Evolutionary conservation across 2,797 vertebrate genomes (phyloP).

Genomic region (Percopsis omiscomaycus): DNA sequence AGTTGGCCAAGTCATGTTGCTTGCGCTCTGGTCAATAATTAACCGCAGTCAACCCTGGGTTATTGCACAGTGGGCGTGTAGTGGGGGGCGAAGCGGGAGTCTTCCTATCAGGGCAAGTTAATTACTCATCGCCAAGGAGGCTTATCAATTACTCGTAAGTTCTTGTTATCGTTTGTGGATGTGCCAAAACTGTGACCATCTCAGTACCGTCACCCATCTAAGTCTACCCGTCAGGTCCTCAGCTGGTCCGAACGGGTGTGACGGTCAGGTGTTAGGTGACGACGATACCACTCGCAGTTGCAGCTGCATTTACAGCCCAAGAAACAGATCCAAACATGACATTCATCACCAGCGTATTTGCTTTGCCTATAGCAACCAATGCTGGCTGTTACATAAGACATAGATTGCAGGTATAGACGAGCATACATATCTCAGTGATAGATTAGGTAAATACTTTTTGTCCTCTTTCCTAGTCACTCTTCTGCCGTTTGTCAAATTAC

Average conservation of each 20-base stretch:
- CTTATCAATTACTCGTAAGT: too few species aligned
- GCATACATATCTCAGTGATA: too few species aligned
- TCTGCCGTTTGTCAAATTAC: too few species aligned
- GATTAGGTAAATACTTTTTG: too few species aligned
- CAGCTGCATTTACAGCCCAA: constrained; percentile 54
- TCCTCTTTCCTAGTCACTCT: too few species aligned
- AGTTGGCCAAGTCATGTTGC: not conserved
- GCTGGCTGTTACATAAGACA: constrained; percentile 22
- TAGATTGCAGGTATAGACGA: constrained; percentile 10
- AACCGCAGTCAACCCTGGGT: constrained; percentile 45
- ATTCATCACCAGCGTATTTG: constrained; percentile 30
- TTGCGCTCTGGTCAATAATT: constrained; percentile 57
- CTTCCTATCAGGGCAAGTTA: constrained; percentile 1
- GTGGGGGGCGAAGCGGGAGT: constrained; percentile 2
- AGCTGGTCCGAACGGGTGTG: not conserved
- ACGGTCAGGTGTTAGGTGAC: constrained; percentile 19
- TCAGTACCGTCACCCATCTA: too few species aligned
- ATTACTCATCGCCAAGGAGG: constrained; percentile 4
- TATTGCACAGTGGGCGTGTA: constrained; percentile 13
- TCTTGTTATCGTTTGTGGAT: not conserved
- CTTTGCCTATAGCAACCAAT: constrained; percentile 37
- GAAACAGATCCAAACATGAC: constrained; percentile 44
- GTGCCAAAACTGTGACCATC: not conserved
- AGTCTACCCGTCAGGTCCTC: not conserved
- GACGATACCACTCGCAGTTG: constrained; percentile 32